phyloP scores from a whole-genome alignment of 2,888 invertebrate genomes.

The Troides aeacus region DNA sequence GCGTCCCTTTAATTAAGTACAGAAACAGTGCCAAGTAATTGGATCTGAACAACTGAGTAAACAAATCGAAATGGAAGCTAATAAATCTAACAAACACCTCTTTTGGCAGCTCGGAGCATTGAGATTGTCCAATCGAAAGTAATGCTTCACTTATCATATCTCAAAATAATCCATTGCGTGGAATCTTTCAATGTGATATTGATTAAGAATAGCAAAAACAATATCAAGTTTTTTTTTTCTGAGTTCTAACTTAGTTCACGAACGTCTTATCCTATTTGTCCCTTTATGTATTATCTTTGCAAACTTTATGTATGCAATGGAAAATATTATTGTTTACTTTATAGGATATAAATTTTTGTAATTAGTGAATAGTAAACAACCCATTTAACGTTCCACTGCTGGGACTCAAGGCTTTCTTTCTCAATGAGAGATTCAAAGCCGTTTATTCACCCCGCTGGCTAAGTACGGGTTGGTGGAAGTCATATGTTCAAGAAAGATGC shows the following conservation, averaged over 20 bases:
- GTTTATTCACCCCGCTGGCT: no score
- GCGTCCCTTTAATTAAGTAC: conserved; percentile 81
- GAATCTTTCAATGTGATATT: conserved; percentile 11
- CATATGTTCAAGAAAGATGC: no score
- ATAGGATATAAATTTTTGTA: no score
- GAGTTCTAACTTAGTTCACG: neutral
- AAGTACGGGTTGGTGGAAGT: no score
- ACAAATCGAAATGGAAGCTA: conserved; percentile 79
- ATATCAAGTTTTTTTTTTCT: neutral
- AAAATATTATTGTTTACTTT: no score
- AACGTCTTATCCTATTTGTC: neutral
- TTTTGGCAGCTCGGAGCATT: conserved; percentile 62
- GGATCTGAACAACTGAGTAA: conserved; percentile 80
- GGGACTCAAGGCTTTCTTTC: no score
- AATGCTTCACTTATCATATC: conserved; percentile 63
- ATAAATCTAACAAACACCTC: conserved; percentile 79
- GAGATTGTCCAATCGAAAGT: conserved; percentile 78
- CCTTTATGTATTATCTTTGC: neutral
- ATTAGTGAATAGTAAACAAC: no score
- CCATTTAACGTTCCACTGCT: no score
- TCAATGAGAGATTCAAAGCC: no score
- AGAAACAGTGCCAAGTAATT: conserved; percentile 81
- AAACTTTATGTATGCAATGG: neutral
- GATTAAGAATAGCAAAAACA: neutral
- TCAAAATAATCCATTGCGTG: conserved; percentile 19